Evolutionary conservation across 2,113 vertebrate species (phyloP), one percentile per base, ranked within the genome.

Genomic region (Myiagra hebetior): DNA sequence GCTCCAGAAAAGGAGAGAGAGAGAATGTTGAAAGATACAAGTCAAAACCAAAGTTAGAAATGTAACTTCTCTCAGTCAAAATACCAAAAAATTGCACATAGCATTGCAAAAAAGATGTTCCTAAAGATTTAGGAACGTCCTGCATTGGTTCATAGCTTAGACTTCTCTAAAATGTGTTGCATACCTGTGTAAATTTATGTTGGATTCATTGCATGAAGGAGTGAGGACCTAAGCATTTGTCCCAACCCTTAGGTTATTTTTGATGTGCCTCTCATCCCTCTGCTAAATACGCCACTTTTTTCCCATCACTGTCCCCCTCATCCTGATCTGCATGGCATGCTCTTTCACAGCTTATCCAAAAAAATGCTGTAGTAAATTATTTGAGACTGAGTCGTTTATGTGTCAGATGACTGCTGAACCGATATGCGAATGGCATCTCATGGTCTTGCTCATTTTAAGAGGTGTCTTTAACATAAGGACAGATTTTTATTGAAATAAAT

Each of bases 401-500:
- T 79, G 70, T 72, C 56, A 65, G 64, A 55, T 91, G 59, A 52
- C 86, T 89, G 47, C 57, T 93, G 56, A 89, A 95, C 50, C 26
- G 69, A 52, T 52, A 70, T 33, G 70, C 0, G 3, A 63, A 69
- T 65, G 68, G 33, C 64, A 85, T 87, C 35, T 93, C 87, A 69
- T 10, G 16, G 91, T 83, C 60, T 42, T 92, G 60, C 44, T 89
- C 26, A 31, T 78, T 74, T 78, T 60, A 93, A 95, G 64, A 88
- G 52, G 15, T 81, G 30, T 87, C 49, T 93, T 93, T 87, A 91
- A 84, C 7, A 3, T 89, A 91, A 89, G 59, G 35, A 57, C 26
- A 42, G 88, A 65, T 89, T 94, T 84, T 93, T 91, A 65, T 68
- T 60, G 70, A 96, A 93, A 91, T 76, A 91, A 97, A 94, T 75